A percentile compares a stretch with the other conserved stretches of the same genome.
Conservation (phyloP, 2,797 vertebrate genomes). For the Onychomys arenicola region DNA sequence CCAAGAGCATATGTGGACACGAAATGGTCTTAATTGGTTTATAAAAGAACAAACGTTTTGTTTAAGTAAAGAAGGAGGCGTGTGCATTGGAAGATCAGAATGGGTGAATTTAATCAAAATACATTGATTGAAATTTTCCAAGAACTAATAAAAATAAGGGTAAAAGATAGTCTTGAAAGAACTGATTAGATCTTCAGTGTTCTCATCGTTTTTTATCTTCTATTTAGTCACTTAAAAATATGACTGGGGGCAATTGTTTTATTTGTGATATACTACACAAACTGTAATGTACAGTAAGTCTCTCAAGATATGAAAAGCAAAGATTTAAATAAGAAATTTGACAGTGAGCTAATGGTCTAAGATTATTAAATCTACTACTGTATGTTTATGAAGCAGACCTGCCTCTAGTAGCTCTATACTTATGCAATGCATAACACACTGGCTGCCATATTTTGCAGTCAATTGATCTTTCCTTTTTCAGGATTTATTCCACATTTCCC, state of each 20-base stretch:
- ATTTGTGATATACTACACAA: not conserved
- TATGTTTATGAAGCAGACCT: not conserved
- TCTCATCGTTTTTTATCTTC: not conserved
- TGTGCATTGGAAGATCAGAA: not conserved
- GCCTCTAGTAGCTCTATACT: not conserved
- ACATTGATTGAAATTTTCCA: not conserved
- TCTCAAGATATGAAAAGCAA: not conserved
- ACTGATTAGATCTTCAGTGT: not conserved
- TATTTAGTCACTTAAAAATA: not conserved
- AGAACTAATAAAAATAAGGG: not conserved
- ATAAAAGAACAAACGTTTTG: not conserved
- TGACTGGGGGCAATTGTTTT: not conserved
- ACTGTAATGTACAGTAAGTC: not conserved
- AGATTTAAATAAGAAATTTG: not conserved
- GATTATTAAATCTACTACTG: not conserved
- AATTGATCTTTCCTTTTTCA: not conserved
- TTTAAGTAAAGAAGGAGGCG: no score
- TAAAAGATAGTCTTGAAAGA: not conserved
- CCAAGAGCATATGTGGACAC: rapidly evolving
- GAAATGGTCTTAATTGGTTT: not conserved
- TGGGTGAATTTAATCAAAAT: not conserved
- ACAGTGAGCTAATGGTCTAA: not conserved
- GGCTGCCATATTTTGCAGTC: not conserved
- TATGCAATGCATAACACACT: not conserved
- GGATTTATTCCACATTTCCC: not conserved